Conservation (phyloP, 2,888 invertebrate species). For the Meteorus cinctellus region DNA sequence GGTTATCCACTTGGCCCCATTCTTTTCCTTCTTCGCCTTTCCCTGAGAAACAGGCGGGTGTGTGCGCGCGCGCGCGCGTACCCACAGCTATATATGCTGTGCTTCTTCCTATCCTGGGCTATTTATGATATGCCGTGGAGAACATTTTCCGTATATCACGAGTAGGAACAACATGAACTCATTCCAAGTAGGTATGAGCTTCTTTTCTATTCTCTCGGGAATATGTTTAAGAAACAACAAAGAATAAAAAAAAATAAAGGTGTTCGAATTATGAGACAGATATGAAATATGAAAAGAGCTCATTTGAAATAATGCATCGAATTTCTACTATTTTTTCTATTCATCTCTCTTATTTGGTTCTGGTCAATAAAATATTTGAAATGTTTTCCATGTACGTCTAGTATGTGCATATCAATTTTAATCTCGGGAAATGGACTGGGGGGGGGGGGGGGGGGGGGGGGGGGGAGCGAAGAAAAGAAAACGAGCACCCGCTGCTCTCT, state of each 20-base stretch:
- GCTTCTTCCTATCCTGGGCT: constrained; percentile 54
- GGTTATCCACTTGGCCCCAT: constrained; percentile 49
- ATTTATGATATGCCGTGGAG: constrained; percentile 66
- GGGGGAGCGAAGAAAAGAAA: too few relatives aligned
- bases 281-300: constrained; percentile 7
- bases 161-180: constrained; percentile 61
- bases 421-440: not conserved
- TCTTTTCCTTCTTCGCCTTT: constrained; percentile 32
- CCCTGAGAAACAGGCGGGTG: constrained; percentile 20
- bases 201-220: constrained; percentile 33
- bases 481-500: too few relatives aligned
- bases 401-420: constrained; percentile 1
- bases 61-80: not conserved
- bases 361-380: not conserved
- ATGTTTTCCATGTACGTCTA: not conserved
- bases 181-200: constrained; percentile 51
- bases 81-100: constrained; percentile 19
- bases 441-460: too few relatives aligned
- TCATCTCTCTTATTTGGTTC: constrained; percentile 3
- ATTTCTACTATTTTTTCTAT: constrained; percentile 3
- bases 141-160: constrained; percentile 67
- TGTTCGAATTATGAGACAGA: constrained; percentile 15
- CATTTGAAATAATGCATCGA: constrained; percentile 24
- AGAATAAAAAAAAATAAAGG: constrained; percentile 5
- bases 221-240: not conserved